phyloP scores from a whole-genome alignment of 53 echinoderm and acorn worm species.

The Arbacia lixula region DNA sequence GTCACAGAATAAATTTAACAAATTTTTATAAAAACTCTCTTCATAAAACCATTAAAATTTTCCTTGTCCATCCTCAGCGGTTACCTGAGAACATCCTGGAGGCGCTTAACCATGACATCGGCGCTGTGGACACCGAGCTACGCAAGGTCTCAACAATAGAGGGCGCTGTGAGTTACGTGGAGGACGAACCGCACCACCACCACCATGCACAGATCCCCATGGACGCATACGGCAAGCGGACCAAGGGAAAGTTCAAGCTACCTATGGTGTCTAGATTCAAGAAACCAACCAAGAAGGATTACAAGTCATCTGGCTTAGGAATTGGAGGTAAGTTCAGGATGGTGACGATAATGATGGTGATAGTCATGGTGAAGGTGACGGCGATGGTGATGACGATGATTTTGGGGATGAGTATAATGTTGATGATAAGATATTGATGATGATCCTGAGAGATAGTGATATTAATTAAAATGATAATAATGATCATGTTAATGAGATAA shows the following conservation, averaged over 20 bases:
- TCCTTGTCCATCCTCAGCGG: constrained; percentile 38
- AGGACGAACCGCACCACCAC: constrained; percentile 68
- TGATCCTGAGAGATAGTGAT: too few relatives aligned
- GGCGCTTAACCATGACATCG: constrained; percentile 69
- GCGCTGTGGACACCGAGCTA: constrained; percentile 83
- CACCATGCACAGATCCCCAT: constrained; percentile 31
- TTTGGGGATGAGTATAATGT: too few relatives aligned
- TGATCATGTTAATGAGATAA: too few relatives aligned
- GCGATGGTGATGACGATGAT: too few relatives aligned
- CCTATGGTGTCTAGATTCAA: constrained; percentile 84
- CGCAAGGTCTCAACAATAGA: constrained; percentile 84
- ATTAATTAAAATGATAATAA: too few relatives aligned
- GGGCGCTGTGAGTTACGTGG: constrained; percentile 75
- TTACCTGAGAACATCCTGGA: constrained; percentile 79
- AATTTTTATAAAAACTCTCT: too few relatives aligned
- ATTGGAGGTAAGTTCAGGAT: constrained; percentile 12
- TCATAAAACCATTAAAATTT: background rate
- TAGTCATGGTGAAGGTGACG: too few relatives aligned
- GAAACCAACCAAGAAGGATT: constrained; percentile 90
- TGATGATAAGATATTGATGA: too few relatives aligned
- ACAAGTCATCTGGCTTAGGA: constrained; percentile 40
- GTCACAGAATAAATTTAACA: background rate
- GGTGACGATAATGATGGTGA: too few relatives aligned
- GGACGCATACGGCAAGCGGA: constrained; percentile 76
- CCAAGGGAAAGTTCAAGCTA: constrained; percentile 85